These are phyloP conservation scores for Dicranocentrus wangi DNA, from an alignment of 2,888 invertebrate genomes.

Conservation along the genomic window DNA sequence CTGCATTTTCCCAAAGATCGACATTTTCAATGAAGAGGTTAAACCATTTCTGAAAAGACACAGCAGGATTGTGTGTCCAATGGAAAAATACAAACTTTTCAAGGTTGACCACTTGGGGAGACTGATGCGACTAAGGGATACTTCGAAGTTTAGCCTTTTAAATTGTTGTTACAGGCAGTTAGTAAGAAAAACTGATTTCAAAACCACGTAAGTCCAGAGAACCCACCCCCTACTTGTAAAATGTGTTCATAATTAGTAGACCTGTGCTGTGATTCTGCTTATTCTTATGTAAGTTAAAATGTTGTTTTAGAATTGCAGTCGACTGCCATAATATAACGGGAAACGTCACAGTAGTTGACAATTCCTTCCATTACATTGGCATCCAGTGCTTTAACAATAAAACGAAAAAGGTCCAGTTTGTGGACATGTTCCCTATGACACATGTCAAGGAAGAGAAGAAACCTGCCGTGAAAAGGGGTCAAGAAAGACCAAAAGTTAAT, in stretches of 20 bases:
- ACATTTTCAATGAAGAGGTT: neutral
- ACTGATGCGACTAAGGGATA: neutral
- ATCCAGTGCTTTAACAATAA: neutral
- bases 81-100: neutral
- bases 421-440: neutral
- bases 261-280: neutral
- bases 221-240: too few species aligned
- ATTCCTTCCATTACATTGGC: neutral
- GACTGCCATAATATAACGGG: neutral
- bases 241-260: neutral
- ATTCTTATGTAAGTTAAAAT: neutral
- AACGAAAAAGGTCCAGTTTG: neutral
- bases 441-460: neutral
- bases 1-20: neutral
- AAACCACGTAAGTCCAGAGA: neutral
- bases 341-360: neutral
- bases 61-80: neutral
- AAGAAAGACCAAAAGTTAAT: constrained; percentile 75
- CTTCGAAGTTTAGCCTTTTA: neutral
- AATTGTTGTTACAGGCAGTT: neutral
- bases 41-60: neutral
- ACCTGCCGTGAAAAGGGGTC: neutral
- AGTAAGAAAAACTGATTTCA: neutral
- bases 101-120: neutral
- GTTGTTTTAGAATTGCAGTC: neutral